phyloP scores from a whole-genome alignment of 1,140 invertebrate genomes.

The Octopus sinensis region DNA sequence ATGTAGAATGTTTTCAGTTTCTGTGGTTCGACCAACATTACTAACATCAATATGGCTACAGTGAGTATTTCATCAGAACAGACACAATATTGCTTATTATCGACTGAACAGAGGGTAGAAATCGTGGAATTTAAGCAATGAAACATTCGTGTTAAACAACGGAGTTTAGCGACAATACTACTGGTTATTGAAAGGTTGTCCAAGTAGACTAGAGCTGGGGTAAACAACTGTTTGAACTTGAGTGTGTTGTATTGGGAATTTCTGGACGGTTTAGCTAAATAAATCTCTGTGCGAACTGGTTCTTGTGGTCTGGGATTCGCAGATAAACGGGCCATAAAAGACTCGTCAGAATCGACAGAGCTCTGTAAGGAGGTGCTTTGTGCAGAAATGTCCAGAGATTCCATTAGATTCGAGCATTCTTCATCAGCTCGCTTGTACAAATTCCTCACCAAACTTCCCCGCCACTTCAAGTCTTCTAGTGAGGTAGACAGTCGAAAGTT shows the following conservation, averaged over 20 bases:
- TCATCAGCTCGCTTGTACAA: background rate
- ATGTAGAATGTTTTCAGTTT: background rate
- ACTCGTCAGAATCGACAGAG: background rate
- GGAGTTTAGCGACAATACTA: constrained; percentile 1
- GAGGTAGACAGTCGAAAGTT: background rate
- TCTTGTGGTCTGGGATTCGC: background rate
- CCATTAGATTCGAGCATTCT: constrained; percentile 5
- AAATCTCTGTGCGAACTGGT: background rate
- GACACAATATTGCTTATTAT: background rate
- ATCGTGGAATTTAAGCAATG: background rate
- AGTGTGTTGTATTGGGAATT: background rate
- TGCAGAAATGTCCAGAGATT: background rate
- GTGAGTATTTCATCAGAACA: constrained; percentile 10
- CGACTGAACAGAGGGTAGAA: background rate
- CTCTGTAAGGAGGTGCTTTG: background rate
- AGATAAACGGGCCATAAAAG: background rate
- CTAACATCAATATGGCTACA: background rate
- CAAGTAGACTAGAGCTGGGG: background rate
- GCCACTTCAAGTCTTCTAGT: background rate
- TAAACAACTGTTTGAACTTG: background rate
- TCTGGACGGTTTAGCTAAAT: background rate
- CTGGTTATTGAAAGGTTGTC: background rate
- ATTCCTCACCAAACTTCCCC: background rate
- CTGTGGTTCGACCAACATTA: background rate
- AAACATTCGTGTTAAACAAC: constrained; percentile 4